phyloP scores from a whole-genome alignment of 2,113 vertebrate species.

The Pollachius pollachius region DNA sequence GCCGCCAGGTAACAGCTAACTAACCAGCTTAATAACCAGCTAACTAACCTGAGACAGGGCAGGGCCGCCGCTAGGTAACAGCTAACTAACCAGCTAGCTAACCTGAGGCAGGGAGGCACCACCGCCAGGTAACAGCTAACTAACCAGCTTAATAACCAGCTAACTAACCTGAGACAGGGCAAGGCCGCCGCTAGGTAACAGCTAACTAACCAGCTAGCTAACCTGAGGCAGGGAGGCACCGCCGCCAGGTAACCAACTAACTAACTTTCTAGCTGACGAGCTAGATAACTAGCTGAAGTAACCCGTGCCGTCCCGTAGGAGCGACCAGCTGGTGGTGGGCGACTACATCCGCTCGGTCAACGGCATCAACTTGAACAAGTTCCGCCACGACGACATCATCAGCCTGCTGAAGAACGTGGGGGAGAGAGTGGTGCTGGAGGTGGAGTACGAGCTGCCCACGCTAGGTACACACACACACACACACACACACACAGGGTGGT shows the following conservation, averaged over 20 bases:
- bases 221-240: background rate
- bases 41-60: background rate
- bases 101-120: conserved; percentile 53
- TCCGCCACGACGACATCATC: conserved; percentile 98
- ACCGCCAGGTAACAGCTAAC: conserved; percentile 83
- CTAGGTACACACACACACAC: conserved; percentile 81
- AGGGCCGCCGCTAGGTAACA: background rate
- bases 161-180: background rate
- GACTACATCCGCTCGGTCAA: conserved; percentile 98
- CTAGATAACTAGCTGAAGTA: too few species aligned
- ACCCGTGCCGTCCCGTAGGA: conserved; percentile 67
- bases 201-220: too few species aligned
- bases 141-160: background rate
- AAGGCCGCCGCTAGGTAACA: background rate
- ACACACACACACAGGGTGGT: conserved; percentile 74
- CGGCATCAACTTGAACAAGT: conserved; percentile 95
- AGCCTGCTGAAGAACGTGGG: conserved; percentile 97
- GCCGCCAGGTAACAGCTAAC: conserved; percentile 83
- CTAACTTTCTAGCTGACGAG: too few species aligned
- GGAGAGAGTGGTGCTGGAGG: conserved; percentile 92
- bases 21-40: background rate
- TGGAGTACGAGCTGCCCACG: conserved; percentile 94
- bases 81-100: too few species aligned
- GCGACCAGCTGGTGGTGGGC: conserved; percentile 95
- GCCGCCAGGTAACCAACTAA: too few species aligned